Base-by-base conservation (phyloP, 2,888 invertebrate species). In the Galeopsomyia nigrocyanea region DNA sequence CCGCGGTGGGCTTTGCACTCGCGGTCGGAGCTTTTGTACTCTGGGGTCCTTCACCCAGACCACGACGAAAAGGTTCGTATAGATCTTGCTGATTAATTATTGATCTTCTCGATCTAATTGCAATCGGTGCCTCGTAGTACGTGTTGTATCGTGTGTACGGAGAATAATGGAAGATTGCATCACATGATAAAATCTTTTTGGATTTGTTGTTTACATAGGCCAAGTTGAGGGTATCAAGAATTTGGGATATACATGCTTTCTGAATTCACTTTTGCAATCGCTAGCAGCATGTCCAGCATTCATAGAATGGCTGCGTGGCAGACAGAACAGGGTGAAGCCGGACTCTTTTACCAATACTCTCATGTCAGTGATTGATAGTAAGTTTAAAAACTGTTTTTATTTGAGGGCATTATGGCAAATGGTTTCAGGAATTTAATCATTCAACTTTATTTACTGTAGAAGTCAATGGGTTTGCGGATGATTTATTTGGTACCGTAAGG, bases 221-320 rank as follows among this genome's bases (percentile, higher is more conserved):
- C 92, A 94, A 84, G 90, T 95, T 67, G 92, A 94, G 31, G 98
- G 97, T 10, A 89, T 98, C 50, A 93, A 94, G 78, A 98, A 98
- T 88, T 89, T 97, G 76, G 97, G 97, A 55, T 93, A 95, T 79
- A 96, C 97, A 0, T 98, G 98, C 87, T 98, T 97, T 85, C 88
- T 98, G 68, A 98, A 98, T 87, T 94, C 97, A 0, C 88, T 97
- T 60, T 88, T 98, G 31, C 98, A 98, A 88, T 94, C 96, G 2
- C 88, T 97, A 78, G 95, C 97, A 26, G 94, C 96, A 3, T 95
- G 95, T 85, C 93, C 95, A 50, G 91, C 91, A 74, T 94, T 97
- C 82, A 90, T 94, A 72, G 90, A 90, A 16, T 98, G 97, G 97
- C 88, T 97, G 46, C 91, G 91, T 79, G 88, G 89, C 75, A 88